Conservation (phyloP, 2,797 vertebrate genomes). For the Molothrus aeneus region DNA sequence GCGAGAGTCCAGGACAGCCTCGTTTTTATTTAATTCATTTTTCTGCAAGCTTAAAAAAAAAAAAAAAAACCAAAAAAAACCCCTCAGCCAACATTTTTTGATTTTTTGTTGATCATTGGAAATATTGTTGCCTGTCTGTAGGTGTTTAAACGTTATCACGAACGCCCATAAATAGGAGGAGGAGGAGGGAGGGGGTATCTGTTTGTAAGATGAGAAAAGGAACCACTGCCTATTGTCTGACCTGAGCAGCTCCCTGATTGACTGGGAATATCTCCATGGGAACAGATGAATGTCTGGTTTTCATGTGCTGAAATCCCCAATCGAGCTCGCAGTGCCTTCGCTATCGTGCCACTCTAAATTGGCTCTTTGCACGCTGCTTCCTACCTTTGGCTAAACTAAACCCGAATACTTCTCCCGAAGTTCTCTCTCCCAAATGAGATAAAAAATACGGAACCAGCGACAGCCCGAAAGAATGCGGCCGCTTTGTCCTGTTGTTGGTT, state of each 20-base stretch:
- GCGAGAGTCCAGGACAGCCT: not conserved
- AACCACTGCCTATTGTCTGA: conserved; percentile 72
- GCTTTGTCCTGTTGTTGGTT: not conserved
- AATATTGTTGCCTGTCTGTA: not conserved
- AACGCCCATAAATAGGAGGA: conserved; percentile 15
- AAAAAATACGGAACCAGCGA: not conserved
- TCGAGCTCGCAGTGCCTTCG: conserved; percentile 55
- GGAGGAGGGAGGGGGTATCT: conserved; percentile 49
- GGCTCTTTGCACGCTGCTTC: conserved; percentile 50
- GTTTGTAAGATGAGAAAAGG: conserved; percentile 64
- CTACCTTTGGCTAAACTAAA: conserved; percentile 45
- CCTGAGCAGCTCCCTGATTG: conserved; percentile 69
- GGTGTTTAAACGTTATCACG: conserved; percentile 36
- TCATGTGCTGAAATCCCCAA: conserved; percentile 57
- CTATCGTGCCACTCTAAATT: conserved; percentile 58
- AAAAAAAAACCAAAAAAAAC: too few species aligned
- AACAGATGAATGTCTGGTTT: conserved; percentile 77
- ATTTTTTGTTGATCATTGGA: not conserved
- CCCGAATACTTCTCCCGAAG: not conserved
- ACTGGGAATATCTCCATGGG: conserved; percentile 76
- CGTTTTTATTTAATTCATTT: not conserved
- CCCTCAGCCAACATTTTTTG: not conserved
- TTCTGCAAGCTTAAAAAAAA: not conserved
- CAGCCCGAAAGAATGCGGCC: too few species aligned
- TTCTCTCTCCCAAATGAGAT: not conserved